phyloP scores from a whole-genome alignment of 2,888 invertebrate genomes.

The Pardosa pseudoannulata region DNA sequence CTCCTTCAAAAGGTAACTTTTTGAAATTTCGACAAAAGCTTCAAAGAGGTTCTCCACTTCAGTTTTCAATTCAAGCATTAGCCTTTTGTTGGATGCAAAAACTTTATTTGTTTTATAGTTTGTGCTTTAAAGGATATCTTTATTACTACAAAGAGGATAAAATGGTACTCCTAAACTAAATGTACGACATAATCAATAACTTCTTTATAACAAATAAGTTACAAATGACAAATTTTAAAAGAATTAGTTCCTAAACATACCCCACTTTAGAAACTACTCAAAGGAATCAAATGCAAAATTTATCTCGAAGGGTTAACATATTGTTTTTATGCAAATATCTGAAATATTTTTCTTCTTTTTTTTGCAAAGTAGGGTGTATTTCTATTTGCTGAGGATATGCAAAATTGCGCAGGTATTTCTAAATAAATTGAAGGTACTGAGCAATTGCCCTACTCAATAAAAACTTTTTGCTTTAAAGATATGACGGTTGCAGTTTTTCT shows the following conservation, averaged over 20 bases:
- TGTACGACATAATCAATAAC: neutral
- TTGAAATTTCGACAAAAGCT: conserved; percentile 49
- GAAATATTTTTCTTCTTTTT: too few relatives aligned
- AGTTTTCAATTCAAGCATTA: conserved; percentile 37
- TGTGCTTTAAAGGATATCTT: conserved; percentile 2
- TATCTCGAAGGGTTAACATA: too few relatives aligned
- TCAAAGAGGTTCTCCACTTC: conserved; percentile 38
- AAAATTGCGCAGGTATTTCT: too few relatives aligned
- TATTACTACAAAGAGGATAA: neutral
- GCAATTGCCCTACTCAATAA: too few relatives aligned
- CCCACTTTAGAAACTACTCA: neutral
- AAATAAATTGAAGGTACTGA: too few relatives aligned
- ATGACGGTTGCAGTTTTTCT: too few relatives aligned
- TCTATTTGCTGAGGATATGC: too few relatives aligned
- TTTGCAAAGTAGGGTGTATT: too few relatives aligned
- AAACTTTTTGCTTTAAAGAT: too few relatives aligned
- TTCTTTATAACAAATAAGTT: too few relatives aligned
- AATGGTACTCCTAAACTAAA: neutral
- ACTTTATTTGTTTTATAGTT: conserved; percentile 22
- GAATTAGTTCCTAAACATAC: conserved; percentile 16
- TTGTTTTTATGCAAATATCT: too few relatives aligned
- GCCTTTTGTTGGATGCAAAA: conserved; percentile 37
- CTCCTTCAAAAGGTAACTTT: conserved; percentile 18
- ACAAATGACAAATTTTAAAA: conserved; percentile 31
- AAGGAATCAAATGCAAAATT: conserved; percentile 29